Evolutionary conservation across 2,888 invertebrate genomes (phyloP).

Genomic region (Philhelius pedissequus): DNA sequence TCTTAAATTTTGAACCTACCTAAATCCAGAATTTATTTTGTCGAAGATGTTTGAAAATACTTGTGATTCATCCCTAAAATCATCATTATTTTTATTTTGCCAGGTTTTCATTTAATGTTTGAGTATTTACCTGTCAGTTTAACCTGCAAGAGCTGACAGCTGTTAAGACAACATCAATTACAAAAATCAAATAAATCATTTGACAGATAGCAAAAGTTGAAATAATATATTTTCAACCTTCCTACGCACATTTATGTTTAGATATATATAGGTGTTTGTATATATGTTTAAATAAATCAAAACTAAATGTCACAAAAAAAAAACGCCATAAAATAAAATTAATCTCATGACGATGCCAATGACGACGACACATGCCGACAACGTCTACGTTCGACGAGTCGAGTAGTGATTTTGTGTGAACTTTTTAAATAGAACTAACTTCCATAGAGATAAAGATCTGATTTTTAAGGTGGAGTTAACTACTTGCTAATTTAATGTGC

Average conservation of each 20-base stretch:
- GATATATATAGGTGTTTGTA: too few species aligned
- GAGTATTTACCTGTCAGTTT: background rate
- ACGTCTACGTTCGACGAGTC: background rate
- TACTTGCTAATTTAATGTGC: background rate
- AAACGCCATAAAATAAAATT: background rate
- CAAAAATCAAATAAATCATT: background rate
- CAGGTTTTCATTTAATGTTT: background rate
- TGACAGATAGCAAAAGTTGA: background rate
- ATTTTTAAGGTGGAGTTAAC: background rate
- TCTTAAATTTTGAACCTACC: too few species aligned
- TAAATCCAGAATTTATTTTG: too few species aligned
- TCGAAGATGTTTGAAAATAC: too few species aligned
- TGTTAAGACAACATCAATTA: background rate
- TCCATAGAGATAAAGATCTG: background rate
- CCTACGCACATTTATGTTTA: background rate
- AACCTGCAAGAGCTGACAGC: background rate
- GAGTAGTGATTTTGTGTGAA: background rate
- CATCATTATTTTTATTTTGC: background rate
- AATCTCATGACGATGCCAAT: too few species aligned
- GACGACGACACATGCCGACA: background rate
- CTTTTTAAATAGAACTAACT: background rate
- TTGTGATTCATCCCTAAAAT: background rate
- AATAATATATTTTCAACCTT: background rate
- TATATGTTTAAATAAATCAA: slow-evolving; percentile 11
- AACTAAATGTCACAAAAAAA: background rate